Conservation (phyloP, 2,113 vertebrate species). For the Hemichromis elongatus region DNA sequence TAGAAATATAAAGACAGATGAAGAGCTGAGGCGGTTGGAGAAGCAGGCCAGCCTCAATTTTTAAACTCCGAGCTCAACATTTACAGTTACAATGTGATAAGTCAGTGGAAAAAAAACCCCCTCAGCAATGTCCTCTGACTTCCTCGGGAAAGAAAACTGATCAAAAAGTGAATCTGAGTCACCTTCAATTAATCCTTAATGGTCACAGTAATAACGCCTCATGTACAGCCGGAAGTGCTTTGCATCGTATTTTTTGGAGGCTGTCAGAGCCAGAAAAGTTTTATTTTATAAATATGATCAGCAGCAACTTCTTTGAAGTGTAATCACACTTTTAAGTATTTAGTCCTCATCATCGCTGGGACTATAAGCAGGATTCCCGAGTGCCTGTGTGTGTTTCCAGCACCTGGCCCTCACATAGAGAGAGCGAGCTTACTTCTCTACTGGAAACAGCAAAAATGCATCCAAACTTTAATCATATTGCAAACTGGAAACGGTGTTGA, state of each 20-base stretch:
- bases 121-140: neutral
- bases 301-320: neutral
- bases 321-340: neutral
- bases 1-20: neutral
- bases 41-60: neutral
- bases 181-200: neutral
- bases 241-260: neutral
- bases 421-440: neutral
- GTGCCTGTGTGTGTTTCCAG: neutral
- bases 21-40: constrained; percentile 20
- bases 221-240: neutral
- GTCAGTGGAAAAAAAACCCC: neutral
- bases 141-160: neutral
- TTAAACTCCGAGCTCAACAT: neutral
- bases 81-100: neutral
- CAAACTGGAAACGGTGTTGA: neutral
- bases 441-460: neutral
- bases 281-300: neutral
- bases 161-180: neutral
- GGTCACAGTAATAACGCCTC: neutral
- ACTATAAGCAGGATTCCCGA: neutral
- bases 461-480: neutral
- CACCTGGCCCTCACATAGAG: neutral
- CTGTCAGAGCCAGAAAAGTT: neutral
- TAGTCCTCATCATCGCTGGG: neutral